Base-by-base conservation (phyloP, 2,113 vertebrate species). In the Physeter macrocephalus region DNA sequence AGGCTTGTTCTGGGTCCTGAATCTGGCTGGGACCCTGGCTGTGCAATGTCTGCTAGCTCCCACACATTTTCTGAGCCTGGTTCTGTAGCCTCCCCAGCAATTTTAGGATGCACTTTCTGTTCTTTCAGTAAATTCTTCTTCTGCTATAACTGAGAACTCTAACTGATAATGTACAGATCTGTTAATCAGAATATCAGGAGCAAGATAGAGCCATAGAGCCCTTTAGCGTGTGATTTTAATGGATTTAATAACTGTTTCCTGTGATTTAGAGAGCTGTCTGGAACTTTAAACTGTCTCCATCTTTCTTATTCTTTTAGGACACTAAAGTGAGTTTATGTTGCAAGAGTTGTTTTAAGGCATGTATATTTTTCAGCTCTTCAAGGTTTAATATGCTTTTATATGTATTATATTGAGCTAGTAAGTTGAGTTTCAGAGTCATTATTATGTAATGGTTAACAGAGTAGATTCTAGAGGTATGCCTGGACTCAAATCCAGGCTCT, bases 341-440 rank as follows among this genome's bases (percentile, higher is more conserved):
- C 17, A 97, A 93, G 64, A 85, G 41, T 57, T 93, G 11, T 69
- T 93, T 75, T 93, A 41, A 88, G 61, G 29, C 88, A 61, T 69
- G 15, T 93, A 36, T 91, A 43, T 84, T 57, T 88, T 57, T 96
- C 36, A 89, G 52, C 64, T 62, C 61, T 88, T 91, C 34, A 72
- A 49, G 29, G 74, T 86, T 85, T 75, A 90, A 57, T 34, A 36
- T 75, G 31, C 54, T 86, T 92, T 94, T 69, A 31, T 77, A 31
- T 66, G 11, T 69, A 6, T 77, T 93, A 36, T 49, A 75, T 27
- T 78, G 71, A 95, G 15, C 34, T 89, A 82, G 39, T 71, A 13
- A 78, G n/a, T 91, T 94, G 54, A 82, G 20, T 71, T 77, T 84
- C 77, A 94, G 59, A 85, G 31, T 81, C 27, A 34, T 59, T 90